A percentile compares a stretch with the other conserved stretches of the same genome.
These are phyloP conservation scores for Drosophila erecta DNA, from an alignment of 1,140 invertebrate species.

Conservation along the genomic window DNA sequence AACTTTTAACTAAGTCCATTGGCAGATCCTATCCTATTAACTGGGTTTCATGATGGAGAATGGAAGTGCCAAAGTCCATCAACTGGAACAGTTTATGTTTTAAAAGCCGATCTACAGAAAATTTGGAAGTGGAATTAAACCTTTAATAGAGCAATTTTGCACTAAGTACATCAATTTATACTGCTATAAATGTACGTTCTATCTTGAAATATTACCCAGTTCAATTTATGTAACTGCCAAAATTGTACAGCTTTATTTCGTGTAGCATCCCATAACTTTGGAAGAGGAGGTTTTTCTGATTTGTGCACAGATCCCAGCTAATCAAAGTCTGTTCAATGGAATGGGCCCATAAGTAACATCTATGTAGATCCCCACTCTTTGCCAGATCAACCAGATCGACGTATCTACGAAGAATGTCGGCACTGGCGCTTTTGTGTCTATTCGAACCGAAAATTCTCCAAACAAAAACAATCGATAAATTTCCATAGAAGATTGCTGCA, in stretches of 20 bases:
- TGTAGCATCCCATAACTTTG: conserved; percentile 22
- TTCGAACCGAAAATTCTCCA: conserved; percentile 65
- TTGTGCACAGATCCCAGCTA: conserved; percentile 14
- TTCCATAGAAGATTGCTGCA: conserved; percentile 78
- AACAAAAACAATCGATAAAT: conserved; percentile 82
- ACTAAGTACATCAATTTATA: too few species aligned
- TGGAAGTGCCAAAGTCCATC: not conserved
- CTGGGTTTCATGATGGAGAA: not conserved
- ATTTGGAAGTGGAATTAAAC: too few species aligned
- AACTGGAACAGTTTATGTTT: conserved; percentile 20
- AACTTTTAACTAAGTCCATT: conserved; percentile 28
- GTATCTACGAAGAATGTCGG: conserved; percentile 15
- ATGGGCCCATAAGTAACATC: conserved; percentile 8
- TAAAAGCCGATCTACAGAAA: not conserved
- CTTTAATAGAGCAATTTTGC: too few species aligned
- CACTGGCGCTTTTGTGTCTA: conserved; percentile 79
- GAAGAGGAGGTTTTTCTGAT: conserved; percentile 13
- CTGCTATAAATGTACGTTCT: too few species aligned
- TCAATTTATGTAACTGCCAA: conserved; percentile 13
- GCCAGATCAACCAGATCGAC: not conserved
- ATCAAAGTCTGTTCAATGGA: conserved; percentile 27
- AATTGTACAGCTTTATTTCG: conserved; percentile 10
- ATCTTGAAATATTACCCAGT: conserved; percentile 10
- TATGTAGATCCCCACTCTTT: not conserved
- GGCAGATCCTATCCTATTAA: conserved; percentile 14